Conservation (phyloP, 1,140 invertebrate genomes). For the Drosophila saltans region DNA sequence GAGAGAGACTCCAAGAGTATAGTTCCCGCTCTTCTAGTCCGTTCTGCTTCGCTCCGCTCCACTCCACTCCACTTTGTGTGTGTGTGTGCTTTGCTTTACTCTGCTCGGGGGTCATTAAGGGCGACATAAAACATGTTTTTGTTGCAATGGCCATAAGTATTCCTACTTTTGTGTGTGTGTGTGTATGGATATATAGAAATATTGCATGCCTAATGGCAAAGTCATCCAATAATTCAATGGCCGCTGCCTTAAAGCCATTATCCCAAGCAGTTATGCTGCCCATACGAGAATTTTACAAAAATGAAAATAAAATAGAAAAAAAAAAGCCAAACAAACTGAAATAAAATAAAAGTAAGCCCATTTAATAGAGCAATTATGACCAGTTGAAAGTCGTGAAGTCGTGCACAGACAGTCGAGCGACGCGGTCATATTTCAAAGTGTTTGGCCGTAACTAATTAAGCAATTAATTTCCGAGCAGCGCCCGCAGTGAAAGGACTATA, state of each 20-base stretch:
- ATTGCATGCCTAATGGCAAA: conserved; percentile 77
- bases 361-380: conserved; percentile 82
- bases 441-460: conserved; percentile 81
- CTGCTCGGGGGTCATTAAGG: conserved; percentile 76
- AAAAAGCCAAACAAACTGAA: conserved; percentile 12
- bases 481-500: conserved; percentile 39
- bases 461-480: conserved; percentile 74
- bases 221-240: conserved; percentile 66
- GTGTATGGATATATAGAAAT: conserved; percentile 53
- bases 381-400: conserved; percentile 68
- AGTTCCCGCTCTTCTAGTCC: background rate
- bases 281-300: conserved; percentile 33
- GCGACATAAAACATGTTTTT: conserved; percentile 81
- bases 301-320: conserved; percentile 25
- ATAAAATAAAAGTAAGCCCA: conserved; percentile 62
- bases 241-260: conserved; percentile 53
- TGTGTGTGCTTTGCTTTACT: background rate
- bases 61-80: background rate
- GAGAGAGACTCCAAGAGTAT: conserved; percentile 25
- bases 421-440: conserved; percentile 80
- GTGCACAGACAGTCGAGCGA: conserved; percentile 49
- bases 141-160: conserved; percentile 72
- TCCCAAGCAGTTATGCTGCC: conserved; percentile 41
- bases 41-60: background rate
- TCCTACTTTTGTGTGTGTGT: conserved; percentile 23